Evolutionary conservation across 1,140 invertebrate species (phyloP), one percentile per base, ranked within the genome.

Genomic region (Cydia fagiglandana): DNA sequence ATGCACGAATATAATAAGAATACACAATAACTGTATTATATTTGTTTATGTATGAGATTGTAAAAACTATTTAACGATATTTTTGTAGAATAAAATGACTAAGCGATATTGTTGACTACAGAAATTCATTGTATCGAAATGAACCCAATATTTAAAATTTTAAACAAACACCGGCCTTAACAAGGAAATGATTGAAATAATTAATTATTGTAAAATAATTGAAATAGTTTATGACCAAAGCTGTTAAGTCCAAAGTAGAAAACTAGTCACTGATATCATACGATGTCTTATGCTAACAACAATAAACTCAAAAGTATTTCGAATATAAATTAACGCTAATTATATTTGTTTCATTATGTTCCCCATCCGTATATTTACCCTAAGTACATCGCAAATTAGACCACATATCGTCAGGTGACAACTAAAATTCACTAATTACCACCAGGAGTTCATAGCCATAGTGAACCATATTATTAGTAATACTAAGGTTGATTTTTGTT

Each of bases 1-100:
- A 84, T 81, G 85, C 84, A 84, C 80, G 80, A 84, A 83, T 81
- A 81, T 82, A 81, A 81, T 77, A 70, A 41, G 66, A 70, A 38
- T 17, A 34, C 30, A 34, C 13, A 34, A 15, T 70, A 70, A 41
- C n/a, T 70, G 66, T 70, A 70, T 79, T 50, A 75, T 78, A 77
- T 81, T 78, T 79, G 80, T 84, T 81, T 80, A 70, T 79, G 79
- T 83, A 76, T 73, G 61, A 79, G 78, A 81, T 82, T 82, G 78
- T 82, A 80, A 80, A 83, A 79, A 77, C 73, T 83, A 83, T 78
- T 78, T 80, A 79, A 84, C 74, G 76, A 85, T 83, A 85, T 86
- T 86, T 85, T 87, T 86, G 82, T 87, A 87, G 82, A 83, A 77
- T 80, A 80, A 77, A 80, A 73, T 61, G 47, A 76, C 30, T 34